Evolutionary conservation across 1,140 invertebrate species (phyloP), one percentile per base, ranked within the genome.

Genomic region (Oedothorax gibbosus): DNA sequence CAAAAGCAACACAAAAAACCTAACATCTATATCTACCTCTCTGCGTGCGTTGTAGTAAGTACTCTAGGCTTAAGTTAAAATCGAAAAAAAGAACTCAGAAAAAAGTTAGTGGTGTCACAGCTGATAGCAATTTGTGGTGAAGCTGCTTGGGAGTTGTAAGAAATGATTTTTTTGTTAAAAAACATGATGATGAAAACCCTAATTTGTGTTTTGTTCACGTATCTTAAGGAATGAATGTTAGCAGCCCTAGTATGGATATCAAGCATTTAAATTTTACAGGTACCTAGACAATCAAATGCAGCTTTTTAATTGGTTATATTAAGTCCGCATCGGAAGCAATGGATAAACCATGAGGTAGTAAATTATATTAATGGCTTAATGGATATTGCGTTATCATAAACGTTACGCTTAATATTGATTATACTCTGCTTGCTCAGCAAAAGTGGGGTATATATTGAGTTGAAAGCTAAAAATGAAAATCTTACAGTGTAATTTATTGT

Each of bases 211-310:
- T 56, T n/a, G 14, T 18, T 75, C 21, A 21, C 10, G 53, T 12
- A 60, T 11, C 21, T n/a, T 20, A 75, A 12, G 15, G 10, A 56
- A 60, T 11, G 51, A 56, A 35, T 15, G 10, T 75, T 57, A 57
- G 53, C 20, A 15, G 56, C n/a, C n/a, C 11, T 75, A 75, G 56
- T 57, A 35, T 75, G 53, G 72, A 56, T 75, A 75, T 57, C 57
- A 75, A 60, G 53, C 72, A 75, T 56, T 75, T 60, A 75, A 75
- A 57, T 71, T 75, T 75, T 35, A 75, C 56, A 20, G 53, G 9
- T n/a, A 14, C 15, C 3, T n/a, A 75, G 57, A 60, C 57, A 57
- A 75, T 15, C 20, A 57, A 21, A 35, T 8, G 11, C n/a, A 18
- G 18, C 10, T 35, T 60, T 57, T 75, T 57, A 75, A 57, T 75